Percentiles rank a stretch among this genome's conserved stretches.
These are phyloP conservation scores for Trichonephila inaurata DNA, from an alignment of 1,140 invertebrate species.

Conservation along the genomic window DNA sequence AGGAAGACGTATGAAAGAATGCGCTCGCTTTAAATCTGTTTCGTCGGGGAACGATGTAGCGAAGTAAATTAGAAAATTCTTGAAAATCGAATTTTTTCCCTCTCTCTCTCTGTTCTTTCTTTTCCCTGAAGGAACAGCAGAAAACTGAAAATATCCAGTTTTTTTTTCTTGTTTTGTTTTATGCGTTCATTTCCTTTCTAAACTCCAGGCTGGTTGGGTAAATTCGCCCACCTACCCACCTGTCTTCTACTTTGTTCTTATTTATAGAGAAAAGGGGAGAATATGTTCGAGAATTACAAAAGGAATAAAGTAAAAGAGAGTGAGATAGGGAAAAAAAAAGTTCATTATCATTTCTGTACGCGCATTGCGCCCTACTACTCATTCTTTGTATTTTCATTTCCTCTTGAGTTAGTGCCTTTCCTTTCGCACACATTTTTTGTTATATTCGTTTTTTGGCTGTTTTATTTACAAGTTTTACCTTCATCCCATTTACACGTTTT, in stretches of 20 bases:
- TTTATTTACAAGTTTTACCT: slow-evolving; percentile 28
- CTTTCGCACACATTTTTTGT: neutral
- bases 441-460: neutral
- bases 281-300: slow-evolving; percentile 3
- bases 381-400: slow-evolving; percentile 56
- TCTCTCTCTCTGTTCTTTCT: neutral
- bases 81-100: slow-evolving; percentile 38
- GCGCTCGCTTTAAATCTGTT: slow-evolving; percentile 57
- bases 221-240: slow-evolving; percentile 46
- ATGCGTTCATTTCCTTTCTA: slow-evolving; percentile 36
- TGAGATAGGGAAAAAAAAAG: neutral
- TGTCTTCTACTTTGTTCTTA: slow-evolving; percentile 40
- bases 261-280: neutral
- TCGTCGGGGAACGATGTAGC: neutral
- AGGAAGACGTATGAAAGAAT: neutral
- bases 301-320: slow-evolving; percentile 20
- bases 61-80: slow-evolving; percentile 58
- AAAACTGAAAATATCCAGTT: slow-evolving; percentile 37
- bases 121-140: neutral
- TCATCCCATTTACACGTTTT: slow-evolving; percentile 43
- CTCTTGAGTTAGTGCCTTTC: neutral
- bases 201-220: slow-evolving; percentile 29
- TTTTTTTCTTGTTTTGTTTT: slow-evolving; percentile 17
- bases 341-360: slow-evolving; percentile 60
- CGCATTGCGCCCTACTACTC: slow-evolving; percentile 13